Evolutionary conservation across 2,888 invertebrate species (phyloP).

Genomic region (Minunthozetes semirufus): DNA sequence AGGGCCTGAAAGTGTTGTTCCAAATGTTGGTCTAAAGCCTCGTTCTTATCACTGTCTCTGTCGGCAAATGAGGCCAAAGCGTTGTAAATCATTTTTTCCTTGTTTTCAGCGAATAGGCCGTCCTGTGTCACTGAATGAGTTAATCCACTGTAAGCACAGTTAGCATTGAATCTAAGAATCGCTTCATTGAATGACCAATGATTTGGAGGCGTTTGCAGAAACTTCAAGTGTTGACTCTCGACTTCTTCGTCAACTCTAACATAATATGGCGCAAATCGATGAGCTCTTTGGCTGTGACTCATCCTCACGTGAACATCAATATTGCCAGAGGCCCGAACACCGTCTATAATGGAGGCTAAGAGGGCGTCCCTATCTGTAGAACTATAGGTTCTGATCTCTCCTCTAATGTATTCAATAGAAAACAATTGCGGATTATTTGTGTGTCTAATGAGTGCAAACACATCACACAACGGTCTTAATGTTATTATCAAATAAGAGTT

Average conservation of each 20-base stretch:
- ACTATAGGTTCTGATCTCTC: slow-evolving; percentile 75
- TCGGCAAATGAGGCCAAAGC: slow-evolving; percentile 77
- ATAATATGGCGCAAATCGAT: slow-evolving; percentile 76
- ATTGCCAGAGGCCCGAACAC: slow-evolving; percentile 93
- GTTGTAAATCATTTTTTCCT: slow-evolving; percentile 87
- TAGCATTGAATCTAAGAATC: slow-evolving; percentile 90
- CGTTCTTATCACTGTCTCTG: slow-evolving; percentile 60
- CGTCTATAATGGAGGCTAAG: slow-evolving; percentile 88
- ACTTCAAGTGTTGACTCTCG: slow-evolving; percentile 81
- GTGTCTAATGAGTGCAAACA: slow-evolving; percentile 84
- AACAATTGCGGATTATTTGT: slow-evolving; percentile 87
- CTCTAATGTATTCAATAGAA: slow-evolving; percentile 85
- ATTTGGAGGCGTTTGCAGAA: slow-evolving; percentile 60
- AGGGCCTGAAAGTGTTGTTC: slow-evolving; percentile 95
- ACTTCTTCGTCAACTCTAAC: slow-evolving; percentile 86
- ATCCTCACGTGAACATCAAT: slow-evolving; percentile 91
- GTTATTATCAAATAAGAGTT: slow-evolving; percentile 92
- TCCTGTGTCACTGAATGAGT: slow-evolving; percentile 93
- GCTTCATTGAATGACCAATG: slow-evolving; percentile 65
- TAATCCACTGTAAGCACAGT: slow-evolving; percentile 94
- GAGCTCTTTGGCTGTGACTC: slow-evolving; percentile 71
- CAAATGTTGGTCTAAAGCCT: slow-evolving; percentile 53
- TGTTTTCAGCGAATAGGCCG: slow-evolving; percentile 54
- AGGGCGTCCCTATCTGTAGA: slow-evolving; percentile 93
- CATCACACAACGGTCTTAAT: slow-evolving; percentile 60